Conservation (phyloP, 1,140 invertebrate genomes). For the Cyclargus thomasi region DNA sequence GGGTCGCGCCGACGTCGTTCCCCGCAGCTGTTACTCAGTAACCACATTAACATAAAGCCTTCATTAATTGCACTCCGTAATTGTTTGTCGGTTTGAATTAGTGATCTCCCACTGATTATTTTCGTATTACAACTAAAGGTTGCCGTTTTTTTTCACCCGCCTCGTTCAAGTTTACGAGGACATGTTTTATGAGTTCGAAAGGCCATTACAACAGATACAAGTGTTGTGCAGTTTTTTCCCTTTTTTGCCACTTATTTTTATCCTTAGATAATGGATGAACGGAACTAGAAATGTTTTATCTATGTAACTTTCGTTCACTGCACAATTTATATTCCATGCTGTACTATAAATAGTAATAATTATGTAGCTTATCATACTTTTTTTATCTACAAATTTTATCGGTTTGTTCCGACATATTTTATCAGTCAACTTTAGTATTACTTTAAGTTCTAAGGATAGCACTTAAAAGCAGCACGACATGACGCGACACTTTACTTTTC, state of each 20-base stretch:
- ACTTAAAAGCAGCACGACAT: too few relatives aligned
- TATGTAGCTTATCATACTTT: too few relatives aligned
- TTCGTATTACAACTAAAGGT: slow-evolving; percentile 19
- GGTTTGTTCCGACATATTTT: too few relatives aligned
- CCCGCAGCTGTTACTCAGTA: slow-evolving; percentile 56
- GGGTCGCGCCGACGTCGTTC: slow-evolving; percentile 40
- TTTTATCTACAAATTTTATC: too few relatives aligned
- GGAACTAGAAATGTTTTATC: not conserved
- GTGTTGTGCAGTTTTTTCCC: not conserved
- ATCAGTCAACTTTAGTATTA: too few relatives aligned
- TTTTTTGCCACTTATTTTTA: not conserved
- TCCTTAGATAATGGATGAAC: not conserved
- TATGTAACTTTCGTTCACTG: not conserved
- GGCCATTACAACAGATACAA: slow-evolving; percentile 1
- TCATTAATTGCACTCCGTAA: slow-evolving; percentile 65
- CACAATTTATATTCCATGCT: not conserved
- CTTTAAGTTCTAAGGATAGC: too few relatives aligned
- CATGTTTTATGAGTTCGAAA: not conserved
- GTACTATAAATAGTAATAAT: not conserved
- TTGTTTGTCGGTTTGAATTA: slow-evolving; percentile 44
- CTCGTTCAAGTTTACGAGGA: not conserved
- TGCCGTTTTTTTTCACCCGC: not conserved
- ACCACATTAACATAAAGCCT: slow-evolving; percentile 57
- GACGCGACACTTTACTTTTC: too few relatives aligned
- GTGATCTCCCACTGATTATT: slow-evolving; percentile 19